These are phyloP conservation scores for Catajapyx aquilonaris DNA, from an alignment of 1,140 invertebrate genomes.

Conservation along the genomic window DNA sequence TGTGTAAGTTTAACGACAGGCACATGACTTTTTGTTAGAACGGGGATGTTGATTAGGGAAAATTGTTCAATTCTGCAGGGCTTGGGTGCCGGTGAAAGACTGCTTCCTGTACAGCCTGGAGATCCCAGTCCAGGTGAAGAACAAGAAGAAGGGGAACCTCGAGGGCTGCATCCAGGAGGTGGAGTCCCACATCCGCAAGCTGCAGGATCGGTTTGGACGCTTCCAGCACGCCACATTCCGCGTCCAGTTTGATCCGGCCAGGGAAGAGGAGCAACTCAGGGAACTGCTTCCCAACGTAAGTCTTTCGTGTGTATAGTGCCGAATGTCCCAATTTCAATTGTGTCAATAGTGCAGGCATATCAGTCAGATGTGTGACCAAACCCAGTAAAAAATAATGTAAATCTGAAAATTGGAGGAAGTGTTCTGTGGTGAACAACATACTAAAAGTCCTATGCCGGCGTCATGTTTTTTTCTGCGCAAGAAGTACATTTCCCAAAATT, in stretches of 20 bases:
- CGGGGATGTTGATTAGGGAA: not conserved
- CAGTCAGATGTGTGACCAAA: too few relatives aligned
- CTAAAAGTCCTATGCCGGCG: too few relatives aligned
- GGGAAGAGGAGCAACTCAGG: constrained; percentile 40
- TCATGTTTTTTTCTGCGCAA: too few relatives aligned
- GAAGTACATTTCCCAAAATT: too few relatives aligned
- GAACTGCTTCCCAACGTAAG: constrained; percentile 39
- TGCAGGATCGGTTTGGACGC: constrained; percentile 46
- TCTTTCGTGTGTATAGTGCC: too few relatives aligned
- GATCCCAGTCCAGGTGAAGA: constrained; percentile 31
- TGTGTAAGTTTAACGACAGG: too few relatives aligned
- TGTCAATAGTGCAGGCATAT: too few relatives aligned
- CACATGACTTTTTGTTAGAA: constrained; percentile 2
- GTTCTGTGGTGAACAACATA: too few relatives aligned
- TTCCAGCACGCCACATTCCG: constrained; percentile 56
- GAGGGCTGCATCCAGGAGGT: constrained; percentile 46
- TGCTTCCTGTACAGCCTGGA: constrained; percentile 58
- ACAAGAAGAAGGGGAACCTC: constrained; percentile 37
- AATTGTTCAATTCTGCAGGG: constrained; percentile 21
- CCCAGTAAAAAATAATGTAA: too few relatives aligned
- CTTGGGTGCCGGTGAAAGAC: constrained; percentile 66
- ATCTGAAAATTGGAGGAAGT: too few relatives aligned
- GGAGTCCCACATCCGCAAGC: constrained; percentile 45
- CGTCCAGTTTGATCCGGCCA: constrained; percentile 41
- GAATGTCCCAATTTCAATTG: too few relatives aligned